Base-by-base conservation (phyloP, 2,797 vertebrate genomes). In the Remorina albescens region DNA sequence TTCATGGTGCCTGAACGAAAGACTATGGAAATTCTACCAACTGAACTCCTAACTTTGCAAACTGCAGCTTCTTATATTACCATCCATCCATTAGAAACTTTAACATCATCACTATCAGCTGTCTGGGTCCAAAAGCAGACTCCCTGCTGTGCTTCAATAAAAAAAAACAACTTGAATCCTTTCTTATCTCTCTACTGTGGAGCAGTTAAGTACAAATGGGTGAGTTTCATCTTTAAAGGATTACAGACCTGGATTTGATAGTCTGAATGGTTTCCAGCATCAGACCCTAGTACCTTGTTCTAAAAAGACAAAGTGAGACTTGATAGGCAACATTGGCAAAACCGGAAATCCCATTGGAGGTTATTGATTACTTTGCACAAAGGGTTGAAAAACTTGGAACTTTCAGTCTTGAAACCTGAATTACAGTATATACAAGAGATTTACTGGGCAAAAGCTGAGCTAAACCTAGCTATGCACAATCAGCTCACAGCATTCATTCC, bases 401-500 rank as follows among this genome's bases (percentile, higher is more conserved):
- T n/a, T n/a, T 62, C n/a, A 12, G 8, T 42, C 6, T 21, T 51
- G 10, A 12, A 54, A 36, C 44, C 63, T 54, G 11, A 63, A 64
- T 62, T 41, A 79, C 58, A n/a, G 34, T 19, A 12, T 50, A 42
- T 54, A 37, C 23, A 49, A 41, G 53, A 53, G 10, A 25, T n/a
- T 32, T 8, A 41, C 18, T 42, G 41, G 36, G 28, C 10, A 19
- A 67, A 67, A 30, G 41, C 25, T 41, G 21, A 66, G 49, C 15
- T 61, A 60, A 75, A 59, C 13, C 56, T 42, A 5, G 23, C 54
- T 55, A 15, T 72, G 54, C 69, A 57, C 41, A 39, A 41, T 18
- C 63, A 8, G 25, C 51, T 76, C 53, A 3, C 66, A 34, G 64
- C 73, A 77, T 80, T 71, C 77, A 74, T 82, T 80, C 87, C 84